Evolutionary conservation across 2,888 invertebrate species (phyloP), one percentile per base, ranked within the genome.

Genomic region (Dolichomitus sp.): DNA sequence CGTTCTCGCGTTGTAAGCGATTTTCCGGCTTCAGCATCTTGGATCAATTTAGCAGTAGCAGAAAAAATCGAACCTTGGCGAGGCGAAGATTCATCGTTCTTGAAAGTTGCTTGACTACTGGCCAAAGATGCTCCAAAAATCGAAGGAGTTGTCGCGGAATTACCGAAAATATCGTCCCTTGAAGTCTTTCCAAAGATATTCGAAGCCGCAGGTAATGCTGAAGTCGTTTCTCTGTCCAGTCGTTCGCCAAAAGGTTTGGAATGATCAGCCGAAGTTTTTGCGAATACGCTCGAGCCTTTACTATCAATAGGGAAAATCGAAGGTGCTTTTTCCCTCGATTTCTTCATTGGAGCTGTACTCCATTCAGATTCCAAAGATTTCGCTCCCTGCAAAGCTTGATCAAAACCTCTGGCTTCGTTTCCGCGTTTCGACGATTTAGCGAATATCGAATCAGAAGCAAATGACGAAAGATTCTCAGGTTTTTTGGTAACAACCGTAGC

Each of bases 261-360:
- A 11, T 50, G 23, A 17, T 59, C 52, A n/a, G 4, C 23, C 0
- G 61, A n/a, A 2, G 69, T 30, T 37, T 83, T 80, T 4, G 68
- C 73, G 12, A 83, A 83, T 1, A 77, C 59, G 37, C 69, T 83
- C 1, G 61, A 40, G 2, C 37, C 12, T 2, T 40, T 27, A 2
- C 19, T n/a, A 12, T 19, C 23, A 33, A 72, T 70, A 11, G 57
- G 33, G 48, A 83, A 79, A 37, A 75, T 68, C 59, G 72, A 66
- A 19, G 76, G 27, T 1, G 37, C 48, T 14, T 59, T 61, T 3
- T 61, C 76, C 2, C 59, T 61, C 17, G 61, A 23, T 69, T 48
- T 77, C 23, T 59, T 77, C 27, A 50, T 14, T 6, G 50, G 40
- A 17, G 50, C 50, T 2, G 66, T 14, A n/a, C 27, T 11, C 59